Evolutionary conservation across 2,888 invertebrate species (phyloP), one percentile per base, ranked within the genome.

Genomic region (Sussaba pulchella): DNA sequence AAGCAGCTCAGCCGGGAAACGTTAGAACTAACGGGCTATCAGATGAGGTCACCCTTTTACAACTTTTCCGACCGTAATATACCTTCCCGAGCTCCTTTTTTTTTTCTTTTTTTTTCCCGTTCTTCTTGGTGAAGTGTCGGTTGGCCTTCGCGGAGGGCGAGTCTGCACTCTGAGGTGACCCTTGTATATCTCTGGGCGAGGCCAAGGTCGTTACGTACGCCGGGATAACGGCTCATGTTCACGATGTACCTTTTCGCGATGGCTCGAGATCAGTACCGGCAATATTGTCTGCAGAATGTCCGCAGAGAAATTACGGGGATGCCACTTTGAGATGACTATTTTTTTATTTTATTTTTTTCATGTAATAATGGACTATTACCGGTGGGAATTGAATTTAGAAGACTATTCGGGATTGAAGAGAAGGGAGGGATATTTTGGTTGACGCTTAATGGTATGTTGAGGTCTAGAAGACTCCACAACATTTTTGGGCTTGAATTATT

Each of bases 11-110:
- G 21, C 36, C 36, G 21, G 41, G 61, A 36, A 36, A 41, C 19
- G 36, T 39, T 39, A 70, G 39, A 50, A 24, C 43, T 43, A 70
- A 70, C 57, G 57, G 14, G 57, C 69, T 31, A 17, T 57, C 21
- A 41, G 64, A 41, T 77, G 70, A 81, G 77, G 77, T 77, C 81
- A 77, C 77, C 69, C 73, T 77, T 81, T 66, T 78, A 66, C 74
- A 74, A 78, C 59, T 81, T 78, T 61, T 72, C 39, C 72, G 54
- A 17, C 52, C 52, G 64, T 54, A 66, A 74, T 81, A 74, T 61
- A 74, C 43, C 50, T 59, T 73, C 43, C 59, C 52, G 31, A 77
- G 69, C 39, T 69, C 67, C 61, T 61, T 19, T 43, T 69, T 47
- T 24, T 36, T 26, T 80, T 57, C 59, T 61, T 59, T 47, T 70